Evolutionary conservation across 2,797 vertebrate species (phyloP).

Genomic region (Alectoris magna): DNA sequence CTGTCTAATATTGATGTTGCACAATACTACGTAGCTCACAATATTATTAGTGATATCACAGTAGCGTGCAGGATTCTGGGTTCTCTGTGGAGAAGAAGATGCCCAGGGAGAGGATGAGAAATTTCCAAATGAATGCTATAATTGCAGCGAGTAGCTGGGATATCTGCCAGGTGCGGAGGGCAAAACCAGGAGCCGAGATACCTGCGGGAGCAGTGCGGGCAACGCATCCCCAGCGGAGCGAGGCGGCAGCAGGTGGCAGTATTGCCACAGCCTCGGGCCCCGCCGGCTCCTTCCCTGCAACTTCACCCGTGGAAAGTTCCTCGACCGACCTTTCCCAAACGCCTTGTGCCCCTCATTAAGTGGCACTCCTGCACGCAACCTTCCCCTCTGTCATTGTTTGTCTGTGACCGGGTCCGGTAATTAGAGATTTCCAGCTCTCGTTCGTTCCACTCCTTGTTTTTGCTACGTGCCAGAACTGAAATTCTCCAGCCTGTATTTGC

Average conservation of each 20-base stretch:
- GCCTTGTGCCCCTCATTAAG: slow-evolving; percentile 81
- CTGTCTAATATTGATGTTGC: background rate
- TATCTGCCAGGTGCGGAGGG: background rate
- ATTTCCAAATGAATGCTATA: background rate
- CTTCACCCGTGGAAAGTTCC: slow-evolving; percentile 78
- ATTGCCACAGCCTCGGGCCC: slow-evolving; percentile 81
- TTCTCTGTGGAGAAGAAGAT: background rate
- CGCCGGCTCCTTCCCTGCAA: background rate
- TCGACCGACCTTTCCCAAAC: slow-evolving; percentile 89
- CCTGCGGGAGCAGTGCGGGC: rapidly evolving
- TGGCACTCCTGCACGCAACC: slow-evolving; percentile 81
- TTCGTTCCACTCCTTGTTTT: slow-evolving; percentile 79
- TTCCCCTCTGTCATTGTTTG: slow-evolving; percentile 49
- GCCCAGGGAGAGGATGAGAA: background rate
- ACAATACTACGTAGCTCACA: background rate
- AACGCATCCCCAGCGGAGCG: rapidly evolving
- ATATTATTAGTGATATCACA: background rate
- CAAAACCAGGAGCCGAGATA: rapidly evolving
- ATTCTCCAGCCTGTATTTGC: slow-evolving; percentile 68
- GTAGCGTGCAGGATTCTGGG: rapidly evolving
- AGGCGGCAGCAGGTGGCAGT: slow-evolving; percentile 91
- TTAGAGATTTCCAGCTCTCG: slow-evolving; percentile 81
- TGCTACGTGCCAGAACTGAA: slow-evolving; percentile 73
- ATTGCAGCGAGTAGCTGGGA: background rate
- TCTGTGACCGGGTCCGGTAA: slow-evolving; percentile 82